Base-by-base conservation (phyloP, 2,797 vertebrate genomes). In the Botia kubotai region DNA sequence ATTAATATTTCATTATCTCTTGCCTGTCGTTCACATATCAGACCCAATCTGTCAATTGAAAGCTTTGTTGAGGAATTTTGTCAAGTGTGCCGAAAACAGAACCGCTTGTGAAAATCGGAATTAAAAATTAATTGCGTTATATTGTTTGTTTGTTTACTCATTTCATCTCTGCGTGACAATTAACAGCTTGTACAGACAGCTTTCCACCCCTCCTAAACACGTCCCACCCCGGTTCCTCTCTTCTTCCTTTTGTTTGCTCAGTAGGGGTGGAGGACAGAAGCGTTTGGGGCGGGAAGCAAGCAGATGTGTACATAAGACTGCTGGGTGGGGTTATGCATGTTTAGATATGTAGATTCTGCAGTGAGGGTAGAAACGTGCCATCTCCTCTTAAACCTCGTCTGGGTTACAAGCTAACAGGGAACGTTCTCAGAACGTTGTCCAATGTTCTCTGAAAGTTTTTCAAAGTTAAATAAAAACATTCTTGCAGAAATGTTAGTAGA, bases 161-260 rank as follows among this genome's bases (percentile, higher is more conserved):
- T 81, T 85, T 82, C 52, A 63, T 82, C 66, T 82, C 62, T 73
- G 48, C 46, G 36, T 87, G 85, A 81, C 85, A 83, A 88, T 90
- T 87, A 89, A 85, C 85, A 84, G 82, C 76, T 16, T 82, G 80
- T 69, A 81, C 79, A 52, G 77, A 77, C 33, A 65, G 75, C 48
- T 65, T 50, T n/a, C 52, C 52, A 82, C 19, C 65, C 12, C 46
- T 39, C 73, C 67, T 29, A 76, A 66, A 23, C 39, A 8, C n/a
- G 58, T 70, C 46, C 63, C 57, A 69, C 81, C 74, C 71, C 55
- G 65, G 79, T 77, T 74, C 55, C 58, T 76, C 77, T 80, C 17
- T 74, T 82, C 74, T 75, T 82, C 57, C 52, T 84, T 75, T 76
- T 87, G 84, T 88, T 88, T 89, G 83, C 86, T 89, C 85, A 63